Base-by-base conservation (phyloP, 1,140 invertebrate species). In the Drepana arcuata region DNA sequence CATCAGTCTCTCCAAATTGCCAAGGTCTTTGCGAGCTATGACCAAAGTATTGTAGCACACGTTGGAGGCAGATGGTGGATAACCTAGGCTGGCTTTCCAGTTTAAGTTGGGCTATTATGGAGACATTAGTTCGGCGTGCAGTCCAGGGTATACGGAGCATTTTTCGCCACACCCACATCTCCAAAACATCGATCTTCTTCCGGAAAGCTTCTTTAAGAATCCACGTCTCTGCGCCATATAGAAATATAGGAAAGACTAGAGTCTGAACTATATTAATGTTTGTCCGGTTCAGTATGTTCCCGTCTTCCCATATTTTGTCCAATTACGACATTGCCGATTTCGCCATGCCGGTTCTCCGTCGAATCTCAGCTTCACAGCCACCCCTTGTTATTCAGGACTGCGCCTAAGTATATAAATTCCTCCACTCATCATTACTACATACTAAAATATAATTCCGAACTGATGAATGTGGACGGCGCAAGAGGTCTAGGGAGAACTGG, bases 81-180 rank as follows among this genome's bases (percentile, higher is more conserved):
- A 48, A 36, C 26, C 36, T 28, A 6, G 34, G n/a, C n/a, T n/a
- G n/a, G n/a, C n/a, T 47, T 11, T 29, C 24, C 5, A 47, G 36
- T 1, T 25, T 29, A 1, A 49, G 34, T 14, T 40, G 7, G 1
- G 16, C 7, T 6, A 36, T 12, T 11, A 45, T 45, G 4, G 32
- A 47, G 0, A 13, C 25, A 13, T 46, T 41, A 11, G 39, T 32
- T 10, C 59, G 2, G 51, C 53, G 7, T 18, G 56, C 21, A n/a
- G 45, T 44, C 37, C 33, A 48, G 4, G 32, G 27, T 12, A 52
- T 52, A 2, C 23, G 14, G 1, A 40, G 16, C 42, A 64, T 60
- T 28, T 28, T 41, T 34, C 48, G 27, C 29, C 41, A 60, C 23
- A 40, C 53, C 47, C 52, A 59, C 51, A 53, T 54, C 10, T 57